Base-by-base conservation (phyloP, 2,113 vertebrate genomes). In the Limnothrissa miodon region DNA sequence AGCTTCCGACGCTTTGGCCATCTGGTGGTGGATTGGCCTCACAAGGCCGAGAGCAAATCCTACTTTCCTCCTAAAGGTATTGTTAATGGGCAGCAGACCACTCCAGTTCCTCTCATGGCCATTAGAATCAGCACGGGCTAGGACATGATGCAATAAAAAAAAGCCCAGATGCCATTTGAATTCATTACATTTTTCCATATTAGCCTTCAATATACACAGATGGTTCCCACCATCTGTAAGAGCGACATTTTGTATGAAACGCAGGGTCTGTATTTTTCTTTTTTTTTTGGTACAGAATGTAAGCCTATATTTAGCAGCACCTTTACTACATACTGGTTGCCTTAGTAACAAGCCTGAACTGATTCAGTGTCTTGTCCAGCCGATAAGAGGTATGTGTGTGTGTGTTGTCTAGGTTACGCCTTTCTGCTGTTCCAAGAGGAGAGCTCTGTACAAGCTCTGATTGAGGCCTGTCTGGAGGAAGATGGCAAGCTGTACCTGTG, bases 341-440 rank as follows among this genome's bases (percentile, higher is more conserved):
- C 21, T 7, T 25, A 2, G 51, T 62, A 70, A 42, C 78, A 80
- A 53, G 36, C 10, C 25, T 62, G 78, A 29, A 83, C 23, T 10
- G 21, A 36, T 36, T 13, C 23, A 36, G 66, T 51, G 80, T 29
- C n/a, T 53, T 78, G 17, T 46, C 51, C 1, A 6, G 25, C 25
- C 42, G 56, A 87, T 53, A 62, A 23, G 10, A 62, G 59, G n/a
- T 29, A 29, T 17, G 10, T 87, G 44, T 87, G 48, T 23, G 44
- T 21, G 46, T 89, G 21, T 89, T 92, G 89, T 87, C 81, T 87
- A 99, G 98, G 98, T 85, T 99, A 99, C 2, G 98, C 98, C 0
- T 99, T 99, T 93, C 97, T 99, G 90, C 96, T 99, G 88, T 99
- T 99, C 93, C 98, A 99, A 95, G 98, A 99, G 91, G 98, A 99